Evolutionary conservation across 2,888 invertebrate genomes (phyloP), one percentile per base, ranked within the genome.

Genomic region (Tachina fera): DNA sequence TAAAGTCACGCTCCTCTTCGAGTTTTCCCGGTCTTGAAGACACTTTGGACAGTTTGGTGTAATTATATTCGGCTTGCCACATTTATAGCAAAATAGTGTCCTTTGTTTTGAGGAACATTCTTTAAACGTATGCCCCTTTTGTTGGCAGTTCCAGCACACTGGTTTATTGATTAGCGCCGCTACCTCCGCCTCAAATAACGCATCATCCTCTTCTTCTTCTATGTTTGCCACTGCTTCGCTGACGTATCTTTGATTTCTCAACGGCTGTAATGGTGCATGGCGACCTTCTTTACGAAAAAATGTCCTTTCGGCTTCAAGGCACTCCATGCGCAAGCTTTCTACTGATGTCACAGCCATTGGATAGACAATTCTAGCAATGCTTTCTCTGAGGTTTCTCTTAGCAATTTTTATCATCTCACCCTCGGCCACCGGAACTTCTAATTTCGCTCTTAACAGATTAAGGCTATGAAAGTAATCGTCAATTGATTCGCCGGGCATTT

Each of bases 111-210:
- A 39, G 0, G 9, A 6, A 43, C 70, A 79, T 1, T 76, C 45
- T 43, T 43, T 67, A 22, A 76, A 76, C 9, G 16, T 6, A 4
- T 68, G 68, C 0, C 75, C 45, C 2, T 22, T 43, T 45, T 63
- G 22, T 0, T 53, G 63, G 13, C 75, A 75, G 19, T 75, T 75
- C 65, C 75, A 75, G n/a, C 65, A 75, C 0, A 53, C n/a, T 19
- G 3, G 14, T 1, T 4, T 5, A 8, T 1, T 31, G 3, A 13
- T 22, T 14, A 67, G 8, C 1, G 71, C 71, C 3, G 43, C 56
- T 8, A 56, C 9, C 13, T 56, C 71, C 1, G 0, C 5, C 4
- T 2, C 9, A 16, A 22, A 11, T 6, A 13, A 9, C 1, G 6
- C 6, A 31, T 41, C 39, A 0, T 70, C 53, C 9, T 41, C 16